A percentile compares a stretch with the other conserved stretches of the same genome.
Conservation (phyloP, 2,888 invertebrate genomes). For the Lepidochitona cinerea region DNA sequence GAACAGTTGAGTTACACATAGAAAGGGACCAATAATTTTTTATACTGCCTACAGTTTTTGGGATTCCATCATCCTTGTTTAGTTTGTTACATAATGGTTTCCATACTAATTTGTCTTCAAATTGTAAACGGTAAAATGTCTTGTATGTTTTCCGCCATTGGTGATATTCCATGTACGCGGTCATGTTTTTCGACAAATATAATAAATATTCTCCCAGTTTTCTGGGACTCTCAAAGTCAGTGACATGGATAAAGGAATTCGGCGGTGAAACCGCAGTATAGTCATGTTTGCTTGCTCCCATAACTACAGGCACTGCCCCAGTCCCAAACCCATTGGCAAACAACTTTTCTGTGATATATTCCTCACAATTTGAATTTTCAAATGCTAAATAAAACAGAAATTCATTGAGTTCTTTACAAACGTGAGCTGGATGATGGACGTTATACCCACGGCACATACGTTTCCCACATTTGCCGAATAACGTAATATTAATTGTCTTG, state of each 20-base stretch:
- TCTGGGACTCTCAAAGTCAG: background rate
- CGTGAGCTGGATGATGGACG: too few relatives aligned
- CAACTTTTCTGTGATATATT: background rate
- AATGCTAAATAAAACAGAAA: background rate
- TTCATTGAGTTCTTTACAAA: background rate
- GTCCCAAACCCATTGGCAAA: background rate
- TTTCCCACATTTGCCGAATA: background rate
- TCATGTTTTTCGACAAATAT: background rate
- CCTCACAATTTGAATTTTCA: background rate
- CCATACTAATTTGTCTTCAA: background rate
- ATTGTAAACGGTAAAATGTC: background rate
- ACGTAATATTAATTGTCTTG: background rate
- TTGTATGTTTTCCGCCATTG: background rate
- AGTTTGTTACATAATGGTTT: background rate
- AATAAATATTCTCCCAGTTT: background rate
- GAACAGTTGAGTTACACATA: too few relatives aligned
- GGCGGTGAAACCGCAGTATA: background rate
- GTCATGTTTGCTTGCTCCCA: background rate
- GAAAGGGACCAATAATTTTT: background rate
- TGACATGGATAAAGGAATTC: background rate
- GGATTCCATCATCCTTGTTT: background rate
- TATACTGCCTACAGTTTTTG: background rate
- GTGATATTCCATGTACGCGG: conserved; percentile 6
- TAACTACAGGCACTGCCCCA: background rate
- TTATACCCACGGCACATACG: background rate